These are phyloP conservation scores for Liasis olivaceus DNA, from an alignment of 2,797 vertebrate genomes.

Conservation along the genomic window DNA sequence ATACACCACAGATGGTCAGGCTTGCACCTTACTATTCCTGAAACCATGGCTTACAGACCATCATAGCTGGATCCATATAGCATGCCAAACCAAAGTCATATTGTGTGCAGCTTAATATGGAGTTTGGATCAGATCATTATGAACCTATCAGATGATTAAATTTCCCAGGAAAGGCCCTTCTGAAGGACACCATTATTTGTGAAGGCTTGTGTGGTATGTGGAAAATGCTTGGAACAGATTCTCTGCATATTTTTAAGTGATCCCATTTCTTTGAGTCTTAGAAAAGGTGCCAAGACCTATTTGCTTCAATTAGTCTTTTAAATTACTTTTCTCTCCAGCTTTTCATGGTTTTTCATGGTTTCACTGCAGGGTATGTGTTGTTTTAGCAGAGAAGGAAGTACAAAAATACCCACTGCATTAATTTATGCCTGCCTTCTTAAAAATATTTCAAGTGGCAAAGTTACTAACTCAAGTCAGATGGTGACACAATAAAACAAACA, in stretches of 20 bases:
- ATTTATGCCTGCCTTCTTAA: neutral
- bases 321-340: neutral
- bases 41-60: too few relatives aligned
- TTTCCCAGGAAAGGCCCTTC: neutral
- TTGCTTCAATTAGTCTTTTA: neutral
- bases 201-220: neutral
- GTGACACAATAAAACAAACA: neutral
- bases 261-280: neutral
- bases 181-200: neutral
- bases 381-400: neutral
- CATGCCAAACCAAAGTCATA: too few relatives aligned
- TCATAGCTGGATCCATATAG: too few relatives aligned
- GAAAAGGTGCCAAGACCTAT: neutral
- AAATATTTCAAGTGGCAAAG: neutral
- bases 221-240: neutral
- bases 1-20: too few relatives aligned
- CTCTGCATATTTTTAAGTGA: neutral
- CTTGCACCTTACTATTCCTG: too few relatives aligned
- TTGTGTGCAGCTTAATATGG: neutral
- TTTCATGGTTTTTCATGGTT: neutral
- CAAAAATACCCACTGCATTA: neutral
- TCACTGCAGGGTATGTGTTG: neutral
- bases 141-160: neutral
- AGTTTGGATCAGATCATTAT: neutral
- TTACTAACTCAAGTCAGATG: neutral